A percentile compares a stretch with the other conserved stretches of the same genome.
Conservation (phyloP, 2,113 vertebrate genomes). For the Rhinoderma darwinii region DNA sequence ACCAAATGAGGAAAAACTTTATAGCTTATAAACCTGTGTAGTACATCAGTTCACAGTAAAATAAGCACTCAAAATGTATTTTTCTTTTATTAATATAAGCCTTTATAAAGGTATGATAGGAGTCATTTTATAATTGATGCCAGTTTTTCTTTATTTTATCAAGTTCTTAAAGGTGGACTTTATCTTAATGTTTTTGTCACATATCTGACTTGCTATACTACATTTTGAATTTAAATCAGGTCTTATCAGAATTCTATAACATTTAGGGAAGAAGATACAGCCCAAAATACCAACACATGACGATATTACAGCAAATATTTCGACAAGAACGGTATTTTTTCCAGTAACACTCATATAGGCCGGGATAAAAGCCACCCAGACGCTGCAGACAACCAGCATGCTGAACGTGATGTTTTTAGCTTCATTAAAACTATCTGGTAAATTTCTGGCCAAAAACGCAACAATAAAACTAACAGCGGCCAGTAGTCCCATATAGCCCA, state of each 20-base stretch:
- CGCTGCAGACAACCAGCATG: slow-evolving; percentile 44
- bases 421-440: slow-evolving; percentile 58
- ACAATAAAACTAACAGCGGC: slow-evolving; percentile 31
- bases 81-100: no score
- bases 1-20: no score
- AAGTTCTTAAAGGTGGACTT: no score
- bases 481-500: slow-evolving; percentile 52
- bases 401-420: slow-evolving; percentile 61
- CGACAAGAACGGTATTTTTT: slow-evolving; percentile 16
- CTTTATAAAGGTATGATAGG: no score
- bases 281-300: not conserved
- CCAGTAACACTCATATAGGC: not conserved
- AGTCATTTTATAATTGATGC: no score
- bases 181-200: no score
- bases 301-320: slow-evolving; percentile 10
- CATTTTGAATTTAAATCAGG: not conserved
- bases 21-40: no score
- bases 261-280: not conserved
- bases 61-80: no score
- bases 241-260: not conserved
- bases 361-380: slow-evolving; percentile 17
- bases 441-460: slow-evolving; percentile 33
- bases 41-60: no score
- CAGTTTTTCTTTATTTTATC: no score
- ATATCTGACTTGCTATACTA: not conserved